A percentile compares a stretch with the other conserved stretches of the same genome.
These are phyloP conservation scores for Chromoteleia sp. DNA, from an alignment of 2,888 invertebrate genomes.

Conservation along the genomic window DNA sequence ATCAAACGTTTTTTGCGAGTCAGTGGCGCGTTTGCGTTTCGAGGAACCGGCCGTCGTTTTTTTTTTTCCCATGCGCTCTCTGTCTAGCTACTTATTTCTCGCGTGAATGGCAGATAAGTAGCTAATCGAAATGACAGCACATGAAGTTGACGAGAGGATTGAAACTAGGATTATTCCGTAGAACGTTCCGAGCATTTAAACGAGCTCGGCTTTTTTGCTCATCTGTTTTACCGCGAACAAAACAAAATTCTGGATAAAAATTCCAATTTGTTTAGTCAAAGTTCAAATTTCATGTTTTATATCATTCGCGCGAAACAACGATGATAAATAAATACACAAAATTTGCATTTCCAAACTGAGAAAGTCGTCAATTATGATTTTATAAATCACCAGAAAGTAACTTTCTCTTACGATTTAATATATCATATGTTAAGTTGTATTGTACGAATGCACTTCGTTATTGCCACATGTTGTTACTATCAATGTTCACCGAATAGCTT, in stretches of 20 bases:
- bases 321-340: too few species aligned
- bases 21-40: slow-evolving; percentile 44
- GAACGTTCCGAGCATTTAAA: slow-evolving; percentile 18
- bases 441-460: background rate
- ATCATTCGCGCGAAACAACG: too few species aligned
- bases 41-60: slow-evolving; percentile 38
- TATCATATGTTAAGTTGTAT: slow-evolving; percentile 34
- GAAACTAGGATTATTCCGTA: slow-evolving; percentile 39
- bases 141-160: slow-evolving; percentile 41
- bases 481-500: slow-evolving; percentile 6
- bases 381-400: slow-evolving; percentile 2
- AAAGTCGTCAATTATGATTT: slow-evolving; percentile 32
- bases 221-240: background rate
- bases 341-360: slow-evolving; percentile 7
- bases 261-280: too few species aligned
- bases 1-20: slow-evolving; percentile 72
- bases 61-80: slow-evolving; percentile 14
- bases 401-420: slow-evolving; percentile 45
- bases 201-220: slow-evolving; percentile 3
- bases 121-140: slow-evolving; percentile 59
- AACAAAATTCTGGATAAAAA: too few species aligned
- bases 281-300: too few species aligned
- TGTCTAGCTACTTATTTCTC: slow-evolving; percentile 53
- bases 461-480: background rate
- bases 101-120: slow-evolving; percentile 57